These are phyloP conservation scores for Oreohelix idahoensis DNA, from an alignment of 1,140 invertebrate genomes.

Conservation along the genomic window DNA sequence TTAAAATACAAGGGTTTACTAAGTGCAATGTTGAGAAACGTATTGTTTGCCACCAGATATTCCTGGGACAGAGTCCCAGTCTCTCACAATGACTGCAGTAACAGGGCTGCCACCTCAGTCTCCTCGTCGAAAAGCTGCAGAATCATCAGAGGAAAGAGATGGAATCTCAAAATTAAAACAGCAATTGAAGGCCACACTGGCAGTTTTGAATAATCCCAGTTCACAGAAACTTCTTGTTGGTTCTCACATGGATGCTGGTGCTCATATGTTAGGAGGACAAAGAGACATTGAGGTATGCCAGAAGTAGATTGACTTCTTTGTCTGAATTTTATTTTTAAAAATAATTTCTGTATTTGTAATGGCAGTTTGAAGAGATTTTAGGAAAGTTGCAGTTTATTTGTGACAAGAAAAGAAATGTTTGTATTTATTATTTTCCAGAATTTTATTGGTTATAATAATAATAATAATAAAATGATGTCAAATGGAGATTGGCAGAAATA, in stretches of 20 bases:
- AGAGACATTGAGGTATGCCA: conserved; percentile 3
- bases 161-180: conserved; percentile 23
- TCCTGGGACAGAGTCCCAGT: neutral
- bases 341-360: too few species aligned
- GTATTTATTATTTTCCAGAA: too few species aligned
- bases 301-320: neutral
- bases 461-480: too few species aligned
- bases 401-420: too few species aligned
- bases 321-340: neutral
- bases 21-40: too few species aligned
- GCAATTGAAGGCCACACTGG: conserved; percentile 19
- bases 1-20: too few species aligned
- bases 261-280: neutral
- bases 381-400: too few species aligned
- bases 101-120: conserved; percentile 28
- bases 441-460: too few species aligned
- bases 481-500: too few species aligned
- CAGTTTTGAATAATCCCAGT: neutral
- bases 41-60: neutral
- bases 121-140: conserved; percentile 2
- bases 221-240: neutral
- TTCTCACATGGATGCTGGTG: neutral
- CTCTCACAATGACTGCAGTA: neutral
- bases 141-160: conserved; percentile 1
- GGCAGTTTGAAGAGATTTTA: too few species aligned